A percentile compares a stretch with the other conserved stretches of the same genome.
Evolutionary conservation across 2,113 vertebrate genomes (phyloP).

Genomic region (Arothron firmamentum): DNA sequence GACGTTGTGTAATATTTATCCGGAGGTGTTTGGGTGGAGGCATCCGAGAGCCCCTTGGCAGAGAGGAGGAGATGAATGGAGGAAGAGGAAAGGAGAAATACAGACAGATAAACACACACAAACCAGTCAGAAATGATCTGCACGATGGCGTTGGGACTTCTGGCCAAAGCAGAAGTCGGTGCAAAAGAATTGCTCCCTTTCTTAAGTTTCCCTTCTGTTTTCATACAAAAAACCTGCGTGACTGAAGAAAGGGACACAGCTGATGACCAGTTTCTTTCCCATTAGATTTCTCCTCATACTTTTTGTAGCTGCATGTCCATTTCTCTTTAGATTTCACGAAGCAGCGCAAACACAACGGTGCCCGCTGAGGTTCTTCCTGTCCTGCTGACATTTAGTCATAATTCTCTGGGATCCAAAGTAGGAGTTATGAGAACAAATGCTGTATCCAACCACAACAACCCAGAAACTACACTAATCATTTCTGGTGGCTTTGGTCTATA

Average conservation of each 20-base stretch:
- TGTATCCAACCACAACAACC: conserved; percentile 10
- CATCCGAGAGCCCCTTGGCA: conserved; percentile 1
- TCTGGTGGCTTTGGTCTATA: conserved; percentile 22
- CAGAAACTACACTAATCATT: conserved; percentile 1
- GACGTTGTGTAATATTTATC: conserved; percentile 34
- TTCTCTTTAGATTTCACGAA: neutral
- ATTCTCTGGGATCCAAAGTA: neutral
- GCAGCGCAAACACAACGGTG: conserved; percentile 1
- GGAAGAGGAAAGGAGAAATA: too few species aligned
- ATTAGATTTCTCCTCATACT: too few species aligned
- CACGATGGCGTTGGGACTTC: neutral
- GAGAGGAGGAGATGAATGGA: neutral
- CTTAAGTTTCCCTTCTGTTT: too few species aligned
- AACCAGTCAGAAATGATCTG: neutral
- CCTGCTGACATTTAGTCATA: too few species aligned
- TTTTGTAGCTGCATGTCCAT: too few species aligned
- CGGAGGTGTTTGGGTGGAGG: conserved; percentile 9
- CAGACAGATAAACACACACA: neutral
- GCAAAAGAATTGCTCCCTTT: too few species aligned
- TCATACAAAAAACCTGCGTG: too few species aligned
- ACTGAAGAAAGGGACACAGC: too few species aligned
- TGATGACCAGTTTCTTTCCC: too few species aligned
- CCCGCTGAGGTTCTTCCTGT: too few species aligned
- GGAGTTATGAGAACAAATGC: conserved; percentile 2
- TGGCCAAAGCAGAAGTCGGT: neutral